Evolutionary conservation across 2,797 vertebrate genomes (phyloP).

Genomic region (Ataeniobius toweri): DNA sequence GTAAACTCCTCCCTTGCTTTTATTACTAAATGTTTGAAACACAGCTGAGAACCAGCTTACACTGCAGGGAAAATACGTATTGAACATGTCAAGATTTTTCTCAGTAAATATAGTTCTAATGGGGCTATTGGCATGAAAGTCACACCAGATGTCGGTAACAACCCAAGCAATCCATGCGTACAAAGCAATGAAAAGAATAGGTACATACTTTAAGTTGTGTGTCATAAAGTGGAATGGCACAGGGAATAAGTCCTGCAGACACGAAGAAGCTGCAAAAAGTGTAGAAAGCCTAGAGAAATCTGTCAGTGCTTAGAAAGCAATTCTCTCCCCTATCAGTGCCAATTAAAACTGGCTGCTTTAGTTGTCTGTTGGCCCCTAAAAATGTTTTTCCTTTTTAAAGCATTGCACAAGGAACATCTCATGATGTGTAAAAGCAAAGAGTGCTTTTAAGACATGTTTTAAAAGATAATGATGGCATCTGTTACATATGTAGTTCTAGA

Average conservation of each 20-base stretch:
- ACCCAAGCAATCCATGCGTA: neutral
- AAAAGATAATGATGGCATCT: neutral
- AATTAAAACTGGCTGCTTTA: neutral
- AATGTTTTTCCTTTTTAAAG: neutral
- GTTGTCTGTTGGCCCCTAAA: neutral
- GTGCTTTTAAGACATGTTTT: neutral
- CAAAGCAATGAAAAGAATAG: neutral
- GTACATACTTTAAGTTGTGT: no score
- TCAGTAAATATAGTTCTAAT: neutral
- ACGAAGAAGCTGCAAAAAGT: neutral
- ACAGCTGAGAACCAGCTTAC: constrained; percentile 27
- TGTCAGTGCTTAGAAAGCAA: neutral
- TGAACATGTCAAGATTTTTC: neutral
- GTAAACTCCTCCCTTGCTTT: constrained; percentile 9
- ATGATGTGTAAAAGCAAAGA: neutral
- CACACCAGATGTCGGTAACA: neutral
- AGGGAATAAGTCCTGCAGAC: neutral
- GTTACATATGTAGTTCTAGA: neutral
- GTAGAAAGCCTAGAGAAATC: neutral
- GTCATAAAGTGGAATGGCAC: no score
- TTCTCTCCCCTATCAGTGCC: neutral
- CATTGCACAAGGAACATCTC: no score
- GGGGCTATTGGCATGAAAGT: neutral
- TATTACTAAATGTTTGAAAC: constrained; percentile 44
- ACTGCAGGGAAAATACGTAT: neutral